Percentiles rank a stretch among this genome's conserved stretches.
These are phyloP conservation scores for Enteromius treurensis DNA, from an alignment of 2,797 vertebrate species.

Conservation along the genomic window DNA sequence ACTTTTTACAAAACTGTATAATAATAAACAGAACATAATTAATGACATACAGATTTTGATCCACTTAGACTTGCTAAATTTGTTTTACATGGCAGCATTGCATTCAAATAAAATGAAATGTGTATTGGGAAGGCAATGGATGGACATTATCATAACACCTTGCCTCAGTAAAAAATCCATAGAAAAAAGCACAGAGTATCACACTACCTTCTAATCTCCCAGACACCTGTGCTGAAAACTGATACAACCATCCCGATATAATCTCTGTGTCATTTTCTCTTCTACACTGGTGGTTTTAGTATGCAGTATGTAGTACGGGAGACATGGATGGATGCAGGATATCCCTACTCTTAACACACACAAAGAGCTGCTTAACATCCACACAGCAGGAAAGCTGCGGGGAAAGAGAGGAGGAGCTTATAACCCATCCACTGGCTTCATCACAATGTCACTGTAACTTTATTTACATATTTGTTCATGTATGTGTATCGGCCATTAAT, in stretches of 20 bases:
- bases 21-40: neutral
- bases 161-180: conserved; percentile 21
- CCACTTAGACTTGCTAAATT: neutral
- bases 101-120: conserved; percentile 12
- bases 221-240: conserved; percentile 55
- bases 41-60: neutral
- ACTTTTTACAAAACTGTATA: neutral
- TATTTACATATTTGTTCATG: conserved; percentile 14
- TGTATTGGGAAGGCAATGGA: conserved; percentile 48
- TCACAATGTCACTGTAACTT: neutral
- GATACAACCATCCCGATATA: conserved; percentile 56
- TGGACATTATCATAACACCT: conserved; percentile 39
- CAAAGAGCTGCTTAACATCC: conserved; percentile 73
- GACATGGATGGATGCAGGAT: conserved; percentile 34
- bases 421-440: neutral
- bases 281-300: conserved; percentile 42
- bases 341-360: conserved; percentile 69
- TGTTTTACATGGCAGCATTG: neutral
- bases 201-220: conserved; percentile 42
- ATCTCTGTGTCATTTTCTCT: conserved; percentile 32
- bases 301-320: conserved; percentile 17
- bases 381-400: conserved; percentile 70
- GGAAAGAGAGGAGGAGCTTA: conserved; percentile 34
- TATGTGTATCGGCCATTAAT: conserved; percentile 4
- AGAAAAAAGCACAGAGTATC: conserved; percentile 31